A percentile compares a stretch with the other conserved stretches of the same genome.
Evolutionary conservation across 1,140 invertebrate species (phyloP).

Genomic region (Mamestra configurata): DNA sequence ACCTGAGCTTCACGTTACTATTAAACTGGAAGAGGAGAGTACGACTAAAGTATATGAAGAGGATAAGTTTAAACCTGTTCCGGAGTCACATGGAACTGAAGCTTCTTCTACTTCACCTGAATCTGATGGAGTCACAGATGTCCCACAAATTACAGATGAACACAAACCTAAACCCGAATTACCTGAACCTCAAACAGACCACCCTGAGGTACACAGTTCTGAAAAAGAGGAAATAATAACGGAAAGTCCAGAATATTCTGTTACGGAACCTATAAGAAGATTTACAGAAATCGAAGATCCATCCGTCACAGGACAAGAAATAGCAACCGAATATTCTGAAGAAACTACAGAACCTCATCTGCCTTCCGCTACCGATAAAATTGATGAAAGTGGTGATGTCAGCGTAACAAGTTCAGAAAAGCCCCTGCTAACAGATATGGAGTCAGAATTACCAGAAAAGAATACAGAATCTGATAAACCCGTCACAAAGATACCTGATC

Average conservation of each 20-base stretch:
- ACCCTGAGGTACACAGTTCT: not conserved
- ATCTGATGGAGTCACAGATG: slow-evolving; percentile 5
- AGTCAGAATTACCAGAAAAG: slow-evolving; percentile 5
- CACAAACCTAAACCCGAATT: not conserved
- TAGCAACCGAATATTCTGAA: slow-evolving; percentile 8
- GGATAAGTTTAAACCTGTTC: not conserved
- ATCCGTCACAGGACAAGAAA: not conserved
- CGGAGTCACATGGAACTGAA: slow-evolving; percentile 30
- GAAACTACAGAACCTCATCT: not conserved
- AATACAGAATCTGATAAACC: not conserved
- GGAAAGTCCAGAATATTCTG: not conserved
- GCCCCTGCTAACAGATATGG: slow-evolving; percentile 7
- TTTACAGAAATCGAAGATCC: slow-evolving; percentile 31
- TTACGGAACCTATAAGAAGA: slow-evolving; percentile 15
- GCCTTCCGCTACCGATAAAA: not conserved
- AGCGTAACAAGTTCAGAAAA: not conserved
- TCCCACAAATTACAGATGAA: not conserved
- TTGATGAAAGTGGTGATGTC: not conserved
- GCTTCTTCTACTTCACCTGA: not conserved
- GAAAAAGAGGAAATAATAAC: slow-evolving; percentile 13
- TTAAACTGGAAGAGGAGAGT: not conserved
- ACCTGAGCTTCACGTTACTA: not conserved
- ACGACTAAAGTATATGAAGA: slow-evolving; percentile 26
- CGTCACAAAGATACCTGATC: not conserved
- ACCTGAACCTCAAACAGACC: not conserved